These are phyloP conservation scores for Chymomyza amoena DNA, from an alignment of 2,888 invertebrate genomes.

Conservation along the genomic window DNA sequence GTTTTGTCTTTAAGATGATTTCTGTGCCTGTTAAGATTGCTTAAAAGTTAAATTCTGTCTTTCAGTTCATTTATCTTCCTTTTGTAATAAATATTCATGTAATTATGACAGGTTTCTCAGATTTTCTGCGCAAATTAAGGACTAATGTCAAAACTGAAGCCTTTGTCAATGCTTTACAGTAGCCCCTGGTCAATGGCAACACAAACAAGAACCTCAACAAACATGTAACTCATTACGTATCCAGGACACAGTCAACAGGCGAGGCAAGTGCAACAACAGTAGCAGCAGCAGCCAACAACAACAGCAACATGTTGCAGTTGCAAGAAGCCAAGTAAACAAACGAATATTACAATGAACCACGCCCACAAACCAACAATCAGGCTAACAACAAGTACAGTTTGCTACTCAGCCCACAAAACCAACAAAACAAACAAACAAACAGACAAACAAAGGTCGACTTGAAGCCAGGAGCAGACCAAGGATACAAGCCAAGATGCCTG, in stretches of 20 bases:
- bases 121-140: background rate
- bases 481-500: conserved; percentile 47
- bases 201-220: conserved; percentile 34
- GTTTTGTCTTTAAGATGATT: no score
- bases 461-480: background rate
- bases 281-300: no score
- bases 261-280: conserved; percentile 9
- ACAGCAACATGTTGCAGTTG: background rate
- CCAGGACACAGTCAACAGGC: conserved; percentile 42
- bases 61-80: background rate
- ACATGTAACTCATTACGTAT: conserved; percentile 61
- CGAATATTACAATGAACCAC: conserved; percentile 52
- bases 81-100: background rate
- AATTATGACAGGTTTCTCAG: background rate
- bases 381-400: conserved; percentile 28
- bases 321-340: conserved; percentile 36
- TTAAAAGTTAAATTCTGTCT: no score
- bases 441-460: conserved; percentile 22
- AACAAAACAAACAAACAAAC: conserved; percentile 32
- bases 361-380: conserved; percentile 38
- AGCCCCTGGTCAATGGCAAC: background rate
- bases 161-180: background rate
- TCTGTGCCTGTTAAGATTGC: no score
- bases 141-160: background rate
- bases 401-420: conserved; percentile 15